phyloP scores from a whole-genome alignment of 2,888 invertebrate genomes.

The Diachrysia chrysitis region DNA sequence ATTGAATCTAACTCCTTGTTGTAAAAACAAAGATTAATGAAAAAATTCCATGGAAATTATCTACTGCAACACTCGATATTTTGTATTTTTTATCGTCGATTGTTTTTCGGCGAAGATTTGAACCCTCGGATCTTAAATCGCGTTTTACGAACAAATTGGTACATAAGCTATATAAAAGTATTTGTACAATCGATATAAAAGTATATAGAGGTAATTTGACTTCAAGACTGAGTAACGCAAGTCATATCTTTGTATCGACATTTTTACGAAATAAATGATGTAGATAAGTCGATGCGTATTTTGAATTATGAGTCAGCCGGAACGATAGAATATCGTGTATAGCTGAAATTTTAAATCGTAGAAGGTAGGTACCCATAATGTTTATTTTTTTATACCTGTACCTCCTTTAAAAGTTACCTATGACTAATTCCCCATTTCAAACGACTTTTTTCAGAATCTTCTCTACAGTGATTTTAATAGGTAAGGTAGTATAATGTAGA shows the following conservation, averaged over 20 bases:
- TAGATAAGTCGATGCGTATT: slow-evolving; percentile 65
- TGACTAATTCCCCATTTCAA: background rate
- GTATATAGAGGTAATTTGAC: slow-evolving; percentile 33
- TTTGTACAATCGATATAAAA: slow-evolving; percentile 1
- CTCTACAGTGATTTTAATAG: too few species aligned
- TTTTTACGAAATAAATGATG: slow-evolving; percentile 53
- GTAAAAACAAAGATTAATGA: background rate
- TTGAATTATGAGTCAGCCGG: slow-evolving; percentile 68
- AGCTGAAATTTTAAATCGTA: slow-evolving; percentile 20
- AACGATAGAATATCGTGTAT: slow-evolving; percentile 25
- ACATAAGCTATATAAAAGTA: slow-evolving; percentile 3
- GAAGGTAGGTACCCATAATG: background rate
- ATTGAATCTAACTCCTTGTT: too few species aligned
- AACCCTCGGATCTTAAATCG: background rate
- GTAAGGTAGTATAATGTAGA: too few species aligned
- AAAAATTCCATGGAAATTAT: too few species aligned
- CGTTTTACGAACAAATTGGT: slow-evolving; percentile 5
- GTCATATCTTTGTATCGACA: slow-evolving; percentile 36
- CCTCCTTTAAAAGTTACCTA: background rate
- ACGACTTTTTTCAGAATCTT: too few species aligned
- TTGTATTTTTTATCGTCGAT: background rate
- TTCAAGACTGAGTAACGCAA: slow-evolving; percentile 38
- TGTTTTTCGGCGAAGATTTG: background rate
- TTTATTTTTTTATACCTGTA: background rate
- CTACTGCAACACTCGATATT: background rate